Evolutionary conservation across 2,888 invertebrate species (phyloP).

Genomic region (Chaitophorus viminalis): DNA sequence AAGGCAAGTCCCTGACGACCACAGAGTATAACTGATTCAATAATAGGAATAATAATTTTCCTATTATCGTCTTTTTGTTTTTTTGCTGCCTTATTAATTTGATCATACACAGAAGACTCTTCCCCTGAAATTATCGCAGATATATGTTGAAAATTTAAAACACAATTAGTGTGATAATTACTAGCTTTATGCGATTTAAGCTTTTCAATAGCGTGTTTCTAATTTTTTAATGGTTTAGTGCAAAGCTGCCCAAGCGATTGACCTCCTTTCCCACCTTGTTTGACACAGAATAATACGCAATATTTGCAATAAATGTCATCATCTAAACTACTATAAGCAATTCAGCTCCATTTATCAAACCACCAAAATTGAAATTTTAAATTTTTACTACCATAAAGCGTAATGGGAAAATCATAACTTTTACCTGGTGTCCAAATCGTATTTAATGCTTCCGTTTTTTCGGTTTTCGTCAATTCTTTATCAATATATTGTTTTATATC

Average conservation of each 20-base stretch:
- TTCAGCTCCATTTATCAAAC: no score
- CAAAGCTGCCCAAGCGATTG: constrained; percentile 37
- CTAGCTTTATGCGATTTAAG: constrained; percentile 24
- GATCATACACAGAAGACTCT: neutral
- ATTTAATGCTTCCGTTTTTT: no score
- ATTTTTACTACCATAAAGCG: no score
- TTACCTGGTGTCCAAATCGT: no score
- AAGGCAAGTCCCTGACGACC: neutral
- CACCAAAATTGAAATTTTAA: no score
- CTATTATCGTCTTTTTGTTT: constrained; percentile 2
- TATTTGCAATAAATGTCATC: constrained; percentile 32
- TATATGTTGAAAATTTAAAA: constrained; percentile 9
- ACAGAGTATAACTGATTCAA: neutral
- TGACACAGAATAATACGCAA: constrained; percentile 14
- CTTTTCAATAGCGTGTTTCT: constrained; percentile 29
- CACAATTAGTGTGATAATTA: neutral
- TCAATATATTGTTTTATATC: no score
- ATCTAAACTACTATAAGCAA: neutral
- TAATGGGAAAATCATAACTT: no score
- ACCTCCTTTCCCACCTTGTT: neutral
- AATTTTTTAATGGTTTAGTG: constrained; percentile 8
- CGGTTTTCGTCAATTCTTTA: no score
- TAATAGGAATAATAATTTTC: no score
- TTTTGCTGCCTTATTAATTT: neutral
- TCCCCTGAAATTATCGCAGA: neutral